Evolutionary conservation across 1,140 invertebrate genomes (phyloP).

Genomic region (Oppia nitens): DNA sequence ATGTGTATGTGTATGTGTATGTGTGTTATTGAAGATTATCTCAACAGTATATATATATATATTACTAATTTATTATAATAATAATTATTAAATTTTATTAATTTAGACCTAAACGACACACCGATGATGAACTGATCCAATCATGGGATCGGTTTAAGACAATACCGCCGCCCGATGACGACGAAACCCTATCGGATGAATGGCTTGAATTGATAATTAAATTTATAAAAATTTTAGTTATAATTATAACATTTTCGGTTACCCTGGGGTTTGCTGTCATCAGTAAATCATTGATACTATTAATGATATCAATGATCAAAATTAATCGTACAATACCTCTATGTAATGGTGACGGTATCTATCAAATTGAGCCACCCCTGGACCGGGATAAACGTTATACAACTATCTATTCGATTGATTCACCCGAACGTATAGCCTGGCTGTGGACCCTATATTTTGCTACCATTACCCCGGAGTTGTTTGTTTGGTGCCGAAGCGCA

Average conservation of each 20-base stretch:
- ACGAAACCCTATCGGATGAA: constrained; percentile 29
- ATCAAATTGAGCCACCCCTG: not conserved
- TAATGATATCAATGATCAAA: constrained; percentile 75
- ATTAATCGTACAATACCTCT: constrained; percentile 50
- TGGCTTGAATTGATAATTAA: constrained; percentile 34
- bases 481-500: constrained; percentile 58
- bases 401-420: constrained; percentile 21
- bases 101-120: not conserved
- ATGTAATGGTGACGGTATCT: constrained; percentile 46
- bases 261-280: constrained; percentile 62
- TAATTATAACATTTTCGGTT: constrained; percentile 65
- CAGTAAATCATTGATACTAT: constrained; percentile 64
- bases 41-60: no score
- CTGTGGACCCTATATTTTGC: constrained; percentile 78
- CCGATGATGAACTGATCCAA: not conserved
- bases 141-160: not conserved
- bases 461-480: constrained; percentile 67
- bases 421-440: constrained; percentile 70
- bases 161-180: constrained; percentile 42
- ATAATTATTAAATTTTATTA: not conserved
- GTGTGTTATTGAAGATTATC: no score
- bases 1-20: no score
- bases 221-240: constrained; percentile 64
- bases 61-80: no score
- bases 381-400: constrained; percentile 8